Percentiles rank a stretch among this genome's conserved stretches.
phyloP scores from a whole-genome alignment of 2,797 vertebrate species.

The Eupleurogrammus muticus region DNA sequence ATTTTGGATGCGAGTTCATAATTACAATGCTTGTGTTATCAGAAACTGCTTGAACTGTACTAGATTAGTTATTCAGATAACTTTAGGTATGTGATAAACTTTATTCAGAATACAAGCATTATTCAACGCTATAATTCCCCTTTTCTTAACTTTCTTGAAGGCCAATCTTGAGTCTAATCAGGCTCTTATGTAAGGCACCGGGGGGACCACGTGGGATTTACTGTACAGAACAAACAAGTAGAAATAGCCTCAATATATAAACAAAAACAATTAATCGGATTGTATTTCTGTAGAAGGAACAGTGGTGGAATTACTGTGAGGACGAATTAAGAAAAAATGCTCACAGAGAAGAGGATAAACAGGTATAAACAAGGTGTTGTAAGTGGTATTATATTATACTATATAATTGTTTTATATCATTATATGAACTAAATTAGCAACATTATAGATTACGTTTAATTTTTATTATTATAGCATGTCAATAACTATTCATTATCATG shows the following conservation, averaged over 20 bases:
- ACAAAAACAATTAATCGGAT: not conserved
- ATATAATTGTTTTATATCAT: too few species aligned
- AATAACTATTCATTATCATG: too few species aligned
- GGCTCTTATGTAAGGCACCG: conserved; percentile 28
- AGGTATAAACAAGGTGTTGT: too few species aligned
- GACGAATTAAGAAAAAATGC: too few species aligned
- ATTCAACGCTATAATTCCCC: not conserved
- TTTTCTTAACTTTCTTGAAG: conserved; percentile 4
- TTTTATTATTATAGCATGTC: too few species aligned
- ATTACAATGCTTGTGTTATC: not conserved
- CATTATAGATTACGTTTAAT: too few species aligned
- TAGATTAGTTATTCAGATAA: not conserved
- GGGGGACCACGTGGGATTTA: conserved; percentile 11
- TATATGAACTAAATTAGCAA: too few species aligned
- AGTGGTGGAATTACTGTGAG: too few species aligned
- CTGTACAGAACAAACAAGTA: not conserved
- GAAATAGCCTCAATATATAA: not conserved
- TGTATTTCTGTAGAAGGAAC: too few species aligned
- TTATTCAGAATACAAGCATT: not conserved
- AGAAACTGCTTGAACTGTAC: too few species aligned
- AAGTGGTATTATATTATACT: too few species aligned
- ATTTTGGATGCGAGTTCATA: not conserved
- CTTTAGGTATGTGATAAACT: not conserved
- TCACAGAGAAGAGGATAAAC: too few species aligned
- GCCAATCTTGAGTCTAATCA: not conserved